Base-by-base conservation (phyloP, 2,113 vertebrate species). In the Myocastor coypus region DNA sequence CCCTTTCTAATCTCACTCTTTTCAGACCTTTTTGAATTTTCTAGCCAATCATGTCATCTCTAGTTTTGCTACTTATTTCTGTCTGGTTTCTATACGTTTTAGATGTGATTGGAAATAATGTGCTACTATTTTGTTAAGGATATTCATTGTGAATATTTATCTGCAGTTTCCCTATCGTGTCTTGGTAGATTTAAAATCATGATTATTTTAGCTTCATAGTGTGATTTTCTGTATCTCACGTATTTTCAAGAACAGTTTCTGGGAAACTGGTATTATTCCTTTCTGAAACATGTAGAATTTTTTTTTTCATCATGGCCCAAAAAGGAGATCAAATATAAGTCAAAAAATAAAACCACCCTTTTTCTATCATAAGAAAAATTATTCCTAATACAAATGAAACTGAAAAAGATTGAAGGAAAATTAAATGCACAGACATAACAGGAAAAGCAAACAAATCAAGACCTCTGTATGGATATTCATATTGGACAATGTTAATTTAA, bases 401-500 rank as follows among this genome's bases (percentile, higher is more conserved):
- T 28, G 11, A 66, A 96, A 75, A 46, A 92, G 85, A 50, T 42
- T 86, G 80, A 91, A 93, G 75, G 68, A 88, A 84, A 93, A 66
- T 13, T 71, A 7, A 83, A 93, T 93, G 26, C 73, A 63, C 26
- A 30, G 34, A n/a, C 11, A 57, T 50, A 40, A 12, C 68, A 81
- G 52, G 30, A 75, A 85, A 96, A 80, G 26, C 90, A 68, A 92
- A 63, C 13, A 28, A 92, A 92, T 89, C 46, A 94, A 73, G 37
- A 14, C n/a, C 4, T 42, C 2, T 68, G 4, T 81, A 73, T 82
- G 86, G 40, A 63, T 82, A 32, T 16, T 82, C 59, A 68, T 57
- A 78, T 87, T 61, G 80, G 42, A 84, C 69, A 85, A 90, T 61
- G n/a, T 78, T n/a, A 87, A 71, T 80, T 91, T 91, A 83, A 90